Conservation (phyloP, 2,888 invertebrate species). For the Patella ulyssiponensis region DNA sequence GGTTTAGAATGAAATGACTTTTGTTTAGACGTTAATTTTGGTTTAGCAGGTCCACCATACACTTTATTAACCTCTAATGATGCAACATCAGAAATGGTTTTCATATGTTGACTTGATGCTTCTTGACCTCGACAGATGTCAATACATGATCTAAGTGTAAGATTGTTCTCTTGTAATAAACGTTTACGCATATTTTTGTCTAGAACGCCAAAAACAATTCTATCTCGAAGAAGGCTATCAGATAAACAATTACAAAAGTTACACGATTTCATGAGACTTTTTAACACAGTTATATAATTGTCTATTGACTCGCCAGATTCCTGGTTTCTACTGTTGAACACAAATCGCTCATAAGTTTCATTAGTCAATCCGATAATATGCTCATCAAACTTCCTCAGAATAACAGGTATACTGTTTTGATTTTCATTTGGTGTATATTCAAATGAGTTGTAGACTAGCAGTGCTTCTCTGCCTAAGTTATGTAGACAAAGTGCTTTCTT, state of each 20-base stretch:
- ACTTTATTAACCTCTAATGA: slow-evolving; percentile 3
- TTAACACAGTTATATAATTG: slow-evolving; percentile 27
- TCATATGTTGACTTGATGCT: slow-evolving; percentile 14
- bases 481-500: neutral
- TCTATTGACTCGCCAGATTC: neutral
- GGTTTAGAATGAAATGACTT: slow-evolving; percentile 25
- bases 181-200: slow-evolving; percentile 13
- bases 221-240: slow-evolving; percentile 31
- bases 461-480: slow-evolving; percentile 7
- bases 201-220: slow-evolving; percentile 21
- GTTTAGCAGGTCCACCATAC: neutral
- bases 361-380: neutral
- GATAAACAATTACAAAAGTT: slow-evolving; percentile 34
- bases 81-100: slow-evolving; percentile 11
- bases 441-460: neutral
- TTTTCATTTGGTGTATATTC: neutral
- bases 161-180: slow-evolving; percentile 20
- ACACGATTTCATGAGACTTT: slow-evolving; percentile 31
- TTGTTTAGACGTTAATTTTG: neutral
- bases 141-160: slow-evolving; percentile 26
- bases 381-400: neutral
- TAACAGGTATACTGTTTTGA: neutral
- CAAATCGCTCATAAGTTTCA: neutral
- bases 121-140: slow-evolving; percentile 23
- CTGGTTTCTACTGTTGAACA: neutral